Percentiles rank a stretch among this genome's conserved stretches.
Conservation (phyloP, 2,113 vertebrate genomes). For the Nestor notabilis region DNA sequence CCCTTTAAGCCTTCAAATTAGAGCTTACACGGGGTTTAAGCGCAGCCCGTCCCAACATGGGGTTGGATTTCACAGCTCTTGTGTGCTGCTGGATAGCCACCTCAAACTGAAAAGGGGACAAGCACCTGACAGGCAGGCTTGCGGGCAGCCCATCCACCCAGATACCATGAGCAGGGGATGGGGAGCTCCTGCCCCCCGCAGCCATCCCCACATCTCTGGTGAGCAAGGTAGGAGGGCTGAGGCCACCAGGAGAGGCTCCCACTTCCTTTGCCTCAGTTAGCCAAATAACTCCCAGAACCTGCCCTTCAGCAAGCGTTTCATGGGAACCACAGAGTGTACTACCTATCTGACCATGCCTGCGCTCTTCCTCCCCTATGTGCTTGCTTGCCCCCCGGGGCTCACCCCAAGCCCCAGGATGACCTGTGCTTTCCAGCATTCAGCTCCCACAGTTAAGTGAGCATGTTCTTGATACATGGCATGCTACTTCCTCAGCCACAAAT, state of each 20-base stretch:
- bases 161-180: not conserved
- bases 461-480: rapidly evolving
- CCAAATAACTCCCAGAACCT: not conserved
- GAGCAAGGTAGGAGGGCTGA: not conserved
- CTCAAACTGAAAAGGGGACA: not conserved
- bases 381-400: not conserved
- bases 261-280: not conserved
- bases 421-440: not conserved
- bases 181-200: rapidly evolving
- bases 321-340: rapidly evolving
- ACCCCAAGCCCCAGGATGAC: not conserved
- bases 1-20: conserved; percentile 13
- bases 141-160: rapidly evolving
- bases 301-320: not conserved
- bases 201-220: rapidly evolving
- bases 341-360: rapidly evolving
- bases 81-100: not conserved
- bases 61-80: not conserved
- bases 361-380: not conserved
- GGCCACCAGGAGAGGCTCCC: not conserved
- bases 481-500: rapidly evolving
- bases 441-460: rapidly evolving
- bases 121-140: not conserved
- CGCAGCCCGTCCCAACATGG: not conserved
- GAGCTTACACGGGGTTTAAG: not conserved